Base-by-base conservation (phyloP, 1,140 invertebrate species). In the Drosophila rhopaloa region DNA sequence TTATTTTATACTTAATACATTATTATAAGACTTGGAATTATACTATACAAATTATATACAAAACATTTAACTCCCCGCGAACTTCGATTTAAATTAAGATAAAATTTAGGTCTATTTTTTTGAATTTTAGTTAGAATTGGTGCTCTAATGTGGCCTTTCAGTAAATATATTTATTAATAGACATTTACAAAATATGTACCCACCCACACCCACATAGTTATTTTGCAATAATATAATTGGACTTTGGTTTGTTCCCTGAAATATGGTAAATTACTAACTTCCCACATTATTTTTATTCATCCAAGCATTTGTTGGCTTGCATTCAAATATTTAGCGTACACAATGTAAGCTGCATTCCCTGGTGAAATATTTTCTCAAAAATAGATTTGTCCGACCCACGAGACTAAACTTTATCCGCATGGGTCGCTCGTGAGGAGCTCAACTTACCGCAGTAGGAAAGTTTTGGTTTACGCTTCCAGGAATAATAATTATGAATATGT, bases 401-500 rank as follows among this genome's bases (percentile, higher is more conserved):
- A n/a, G 46, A 44, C 79, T 59, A 62, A 88, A 88, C 66, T 76
- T 72, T 47, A 47, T 59, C 41, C 43, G 47, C 41, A 24, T 41
- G 50, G 43, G 38, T 9, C 14, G 40, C n/a, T 16, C 3, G 35
- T 44, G 55, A 51, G 53, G 24, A 48, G 41, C 24, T 53, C 37
- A 10, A 5, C 57, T 47, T 37, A 35, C 14, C 7, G 38, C 60
- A 53, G 46, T 50, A 62, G 38, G 24, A 78, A 66, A 75, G 65
- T 88, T 88, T 89, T 80, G 76, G 83, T 68, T 88, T 73, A 54
- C 56, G 60, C 63, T 74, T 65, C 38, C 63, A 79, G 77, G 89
- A 89, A 88, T 89, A 89, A 88, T 89, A 88, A 89, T 89, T 88
- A 86, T 89, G 84, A 79, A 83, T 71, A 83, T 80, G 60, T 77